phyloP scores from a whole-genome alignment of 2,113 vertebrate genomes.

The Anguilla japonica region DNA sequence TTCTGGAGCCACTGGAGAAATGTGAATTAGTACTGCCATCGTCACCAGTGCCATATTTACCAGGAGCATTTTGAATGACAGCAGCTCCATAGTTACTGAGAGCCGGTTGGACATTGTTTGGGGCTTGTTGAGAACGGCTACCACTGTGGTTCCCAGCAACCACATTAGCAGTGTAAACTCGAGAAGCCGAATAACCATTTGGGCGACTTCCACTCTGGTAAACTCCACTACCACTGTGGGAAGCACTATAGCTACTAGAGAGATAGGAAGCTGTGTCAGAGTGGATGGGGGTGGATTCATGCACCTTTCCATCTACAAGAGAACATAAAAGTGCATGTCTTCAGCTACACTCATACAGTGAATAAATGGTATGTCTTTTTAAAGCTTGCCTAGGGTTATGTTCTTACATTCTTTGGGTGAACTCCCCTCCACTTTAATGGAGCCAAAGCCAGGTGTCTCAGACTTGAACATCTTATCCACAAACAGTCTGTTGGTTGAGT shows the following conservation, averaged over 20 bases:
- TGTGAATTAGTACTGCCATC: neutral
- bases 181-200: neutral
- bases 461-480: conserved; percentile 32
- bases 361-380: neutral
- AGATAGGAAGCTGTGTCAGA: too few species aligned
- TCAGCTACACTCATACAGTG: neutral
- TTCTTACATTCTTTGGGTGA: conserved; percentile 26
- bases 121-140: too few species aligned
- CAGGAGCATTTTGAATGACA: neutral
- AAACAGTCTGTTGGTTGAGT: conserved; percentile 41
- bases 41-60: too few species aligned
- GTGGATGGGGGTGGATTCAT: neutral
- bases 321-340: neutral
- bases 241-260: neutral
- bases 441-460: conserved; percentile 45
- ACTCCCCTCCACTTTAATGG: conserved; percentile 40
- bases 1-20: neutral
- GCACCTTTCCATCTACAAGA: neutral
- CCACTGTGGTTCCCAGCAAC: too few species aligned
- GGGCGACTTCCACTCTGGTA: neutral
- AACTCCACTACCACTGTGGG: neutral
- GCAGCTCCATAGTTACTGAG: neutral
- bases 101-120: neutral
- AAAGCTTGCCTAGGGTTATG: neutral
- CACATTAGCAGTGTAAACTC: neutral